Conservation (phyloP, 2,797 vertebrate species). For the Holocentrus rufus region DNA sequence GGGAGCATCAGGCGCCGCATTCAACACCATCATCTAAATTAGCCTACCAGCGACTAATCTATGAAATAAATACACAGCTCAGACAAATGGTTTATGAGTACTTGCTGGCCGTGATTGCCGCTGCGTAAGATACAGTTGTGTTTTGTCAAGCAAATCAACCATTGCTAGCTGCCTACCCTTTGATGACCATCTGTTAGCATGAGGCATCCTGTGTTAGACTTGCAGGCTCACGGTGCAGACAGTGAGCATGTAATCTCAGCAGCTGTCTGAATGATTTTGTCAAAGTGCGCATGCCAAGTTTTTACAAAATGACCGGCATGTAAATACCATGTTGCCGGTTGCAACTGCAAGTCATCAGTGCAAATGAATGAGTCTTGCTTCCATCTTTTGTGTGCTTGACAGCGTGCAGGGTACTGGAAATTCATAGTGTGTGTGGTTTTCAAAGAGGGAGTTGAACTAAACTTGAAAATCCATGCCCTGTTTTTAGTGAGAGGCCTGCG, state of each 20-base stretch:
- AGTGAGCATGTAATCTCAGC: neutral
- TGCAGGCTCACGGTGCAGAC: neutral
- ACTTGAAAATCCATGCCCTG: constrained; percentile 10
- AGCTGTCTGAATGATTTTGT: neutral
- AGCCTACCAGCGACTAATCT: constrained; percentile 30
- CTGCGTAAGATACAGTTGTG: neutral
- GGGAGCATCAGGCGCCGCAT: constrained; percentile 49
- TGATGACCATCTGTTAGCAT: constrained; percentile 1
- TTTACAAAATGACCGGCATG: neutral
- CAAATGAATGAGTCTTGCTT: rapidly evolving
- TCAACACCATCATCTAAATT: constrained; percentile 22
- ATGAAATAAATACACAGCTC: neutral
- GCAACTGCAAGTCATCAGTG: neutral
- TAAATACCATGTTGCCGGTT: neutral
- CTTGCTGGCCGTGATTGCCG: neutral
- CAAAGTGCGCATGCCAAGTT: neutral
- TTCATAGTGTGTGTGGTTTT: neutral
- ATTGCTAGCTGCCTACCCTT: constrained; percentile 9
- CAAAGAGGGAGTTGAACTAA: neutral
- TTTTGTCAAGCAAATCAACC: constrained; percentile 16
- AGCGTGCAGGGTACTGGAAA: neutral
- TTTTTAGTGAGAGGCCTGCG: constrained; percentile 67
- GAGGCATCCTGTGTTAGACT: neutral
- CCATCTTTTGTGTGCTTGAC: neutral
- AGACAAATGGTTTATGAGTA: neutral